Evolutionary conservation across 2,888 invertebrate species (phyloP).

Genomic region (Mystacides longicornis): DNA sequence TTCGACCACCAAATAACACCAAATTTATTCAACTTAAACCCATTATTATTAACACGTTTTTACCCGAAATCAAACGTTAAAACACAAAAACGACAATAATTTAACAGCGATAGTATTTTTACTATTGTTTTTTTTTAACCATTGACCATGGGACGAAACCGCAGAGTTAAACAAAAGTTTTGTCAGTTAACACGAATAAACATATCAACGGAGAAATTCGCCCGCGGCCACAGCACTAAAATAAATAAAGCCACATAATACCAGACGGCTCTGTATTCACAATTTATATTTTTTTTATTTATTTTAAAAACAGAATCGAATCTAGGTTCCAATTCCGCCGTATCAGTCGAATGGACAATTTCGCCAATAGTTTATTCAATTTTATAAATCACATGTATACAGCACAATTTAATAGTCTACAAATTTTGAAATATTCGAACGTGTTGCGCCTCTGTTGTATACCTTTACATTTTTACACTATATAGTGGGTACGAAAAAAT

Average conservation of each 20-base stretch:
- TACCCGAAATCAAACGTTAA: neutral
- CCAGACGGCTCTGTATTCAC: neutral
- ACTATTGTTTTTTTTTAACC: neutral
- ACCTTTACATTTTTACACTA: too few species aligned
- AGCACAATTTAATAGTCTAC: neutral
- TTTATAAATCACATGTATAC: constrained; percentile 19
- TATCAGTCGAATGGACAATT: neutral
- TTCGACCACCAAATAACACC: neutral
- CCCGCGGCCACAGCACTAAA: constrained; percentile 9
- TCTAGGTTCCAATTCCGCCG: neutral
- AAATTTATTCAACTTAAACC: neutral
- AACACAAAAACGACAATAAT: neutral
- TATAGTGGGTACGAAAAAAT: too few species aligned
- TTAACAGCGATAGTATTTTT: constrained; percentile 3
- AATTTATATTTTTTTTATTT: too few species aligned
- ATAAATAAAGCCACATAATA: constrained; percentile 6
- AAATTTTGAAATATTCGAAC: neutral
- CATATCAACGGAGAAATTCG: constrained; percentile 20
- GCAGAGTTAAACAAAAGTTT: constrained; percentile 8
- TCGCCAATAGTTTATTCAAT: constrained; percentile 16
- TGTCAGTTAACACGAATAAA: constrained; percentile 20
- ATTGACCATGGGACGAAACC: neutral
- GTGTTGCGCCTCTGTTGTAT: neutral
- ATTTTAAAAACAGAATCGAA: neutral
- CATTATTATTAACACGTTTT: constrained; percentile 1